Conservation (phyloP, 2,797 vertebrate species). For the Mus spretus region DNA sequence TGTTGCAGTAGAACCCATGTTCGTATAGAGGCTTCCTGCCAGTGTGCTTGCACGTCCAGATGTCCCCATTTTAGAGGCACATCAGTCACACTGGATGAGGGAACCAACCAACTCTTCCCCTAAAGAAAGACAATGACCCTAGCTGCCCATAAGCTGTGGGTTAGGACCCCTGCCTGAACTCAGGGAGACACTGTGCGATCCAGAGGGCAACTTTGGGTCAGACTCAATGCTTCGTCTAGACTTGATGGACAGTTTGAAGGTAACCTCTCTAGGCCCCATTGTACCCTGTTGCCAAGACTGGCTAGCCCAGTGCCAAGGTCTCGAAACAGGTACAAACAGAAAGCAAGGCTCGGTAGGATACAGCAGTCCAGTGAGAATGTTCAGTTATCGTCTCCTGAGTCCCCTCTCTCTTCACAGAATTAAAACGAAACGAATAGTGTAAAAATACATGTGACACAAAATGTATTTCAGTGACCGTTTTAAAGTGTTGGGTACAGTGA, state of each 20-base stretch:
- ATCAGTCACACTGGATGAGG: not conserved
- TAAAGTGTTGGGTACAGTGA: no score
- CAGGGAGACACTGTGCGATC: not conserved
- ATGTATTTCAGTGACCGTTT: not conserved
- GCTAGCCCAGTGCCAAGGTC: not conserved
- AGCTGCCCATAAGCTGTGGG: not conserved
- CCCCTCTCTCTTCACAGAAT: not conserved
- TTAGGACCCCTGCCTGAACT: not conserved
- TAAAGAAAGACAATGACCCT: not conserved
- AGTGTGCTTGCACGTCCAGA: not conserved
- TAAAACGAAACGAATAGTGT: not conserved
- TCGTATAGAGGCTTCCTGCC: not conserved
- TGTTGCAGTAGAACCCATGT: not conserved
- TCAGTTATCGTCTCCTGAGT: fast-evolving
- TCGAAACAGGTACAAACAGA: fast-evolving
- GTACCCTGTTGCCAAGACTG: not conserved
- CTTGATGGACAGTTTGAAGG: not conserved
- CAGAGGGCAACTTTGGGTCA: not conserved
- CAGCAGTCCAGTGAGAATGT: fast-evolving
- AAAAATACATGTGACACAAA: not conserved
- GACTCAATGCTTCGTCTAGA: not conserved
- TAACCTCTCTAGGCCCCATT: not conserved
- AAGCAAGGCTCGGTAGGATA: not conserved
- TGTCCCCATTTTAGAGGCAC: not conserved
- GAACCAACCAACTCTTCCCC: not conserved